phyloP scores from a whole-genome alignment of 1,140 invertebrate genomes.

The Drosophila pseudoobscura region DNA sequence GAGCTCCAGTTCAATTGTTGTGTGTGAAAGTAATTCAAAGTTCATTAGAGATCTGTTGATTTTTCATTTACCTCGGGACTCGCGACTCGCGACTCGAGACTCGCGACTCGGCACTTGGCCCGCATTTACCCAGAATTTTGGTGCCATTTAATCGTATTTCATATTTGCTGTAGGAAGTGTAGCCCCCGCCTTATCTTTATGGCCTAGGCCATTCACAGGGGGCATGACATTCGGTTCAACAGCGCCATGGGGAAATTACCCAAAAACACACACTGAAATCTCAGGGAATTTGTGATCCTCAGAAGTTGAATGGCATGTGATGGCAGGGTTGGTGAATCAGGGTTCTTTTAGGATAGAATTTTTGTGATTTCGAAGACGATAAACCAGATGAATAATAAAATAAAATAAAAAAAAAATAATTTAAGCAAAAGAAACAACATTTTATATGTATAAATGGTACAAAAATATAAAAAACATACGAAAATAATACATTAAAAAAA shows the following conservation, averaged over 20 bases:
- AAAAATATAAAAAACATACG: too few species aligned
- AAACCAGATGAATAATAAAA: too few species aligned
- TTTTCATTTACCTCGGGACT: constrained; percentile 28
- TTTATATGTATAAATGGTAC: too few species aligned
- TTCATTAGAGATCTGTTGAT: constrained; percentile 57
- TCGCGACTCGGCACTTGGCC: constrained; percentile 5
- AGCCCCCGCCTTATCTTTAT: constrained; percentile 24
- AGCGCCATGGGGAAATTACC: constrained; percentile 40
- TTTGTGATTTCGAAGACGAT: too few species aligned
- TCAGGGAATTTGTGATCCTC: neutral
- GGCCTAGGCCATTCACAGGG: constrained; percentile 12
- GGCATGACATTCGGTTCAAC: constrained; percentile 29
- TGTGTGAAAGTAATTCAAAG: constrained; percentile 59
- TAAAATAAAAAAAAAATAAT: too few species aligned
- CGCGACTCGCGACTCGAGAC: neutral
- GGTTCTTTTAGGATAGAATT: neutral
- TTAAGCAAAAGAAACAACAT: too few species aligned
- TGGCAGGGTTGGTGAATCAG: neutral
- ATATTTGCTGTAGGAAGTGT: constrained; percentile 15
- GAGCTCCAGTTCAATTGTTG: constrained; percentile 40
- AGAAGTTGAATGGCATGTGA: constrained; percentile 11
- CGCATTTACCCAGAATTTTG: constrained; percentile 10
- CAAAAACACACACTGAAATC: neutral
- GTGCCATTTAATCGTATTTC: constrained; percentile 7
- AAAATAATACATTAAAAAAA: too few species aligned